Evolutionary conservation across 2,888 invertebrate species (phyloP).

Genomic region (Smittia aterrima): DNA sequence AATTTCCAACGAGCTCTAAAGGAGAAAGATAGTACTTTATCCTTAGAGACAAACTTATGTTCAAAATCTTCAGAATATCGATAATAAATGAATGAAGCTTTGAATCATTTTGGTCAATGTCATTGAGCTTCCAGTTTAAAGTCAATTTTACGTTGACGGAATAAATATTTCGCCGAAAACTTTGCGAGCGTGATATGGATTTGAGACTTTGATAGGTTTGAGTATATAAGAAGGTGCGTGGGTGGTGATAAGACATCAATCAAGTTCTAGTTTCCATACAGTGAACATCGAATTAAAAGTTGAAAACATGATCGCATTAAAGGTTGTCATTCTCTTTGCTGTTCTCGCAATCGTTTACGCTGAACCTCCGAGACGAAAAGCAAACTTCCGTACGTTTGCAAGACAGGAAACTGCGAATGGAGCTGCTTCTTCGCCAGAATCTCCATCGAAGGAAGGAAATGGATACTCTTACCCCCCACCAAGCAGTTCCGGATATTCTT

Average conservation of each 20-base stretch:
- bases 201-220: background rate
- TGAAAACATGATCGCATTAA: slow-evolving; percentile 13
- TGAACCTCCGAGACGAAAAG: slow-evolving; percentile 31
- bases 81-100: too few relatives aligned
- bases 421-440: background rate
- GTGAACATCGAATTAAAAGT: slow-evolving; percentile 10
- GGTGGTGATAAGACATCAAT: slow-evolving; percentile 37
- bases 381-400: slow-evolving; percentile 27
- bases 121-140: background rate
- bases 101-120: slow-evolving; percentile 31
- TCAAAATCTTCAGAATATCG: too few relatives aligned
- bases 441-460: background rate
- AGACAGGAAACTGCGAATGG: slow-evolving; percentile 24
- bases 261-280: slow-evolving; percentile 14
- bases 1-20: background rate
- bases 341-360: background rate
- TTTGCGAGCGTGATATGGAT: background rate
- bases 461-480: background rate
- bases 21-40: background rate
- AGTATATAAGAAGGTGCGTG: slow-evolving; percentile 30
- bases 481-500: too few relatives aligned
- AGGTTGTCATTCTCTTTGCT: slow-evolving; percentile 1
- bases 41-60: too few relatives aligned
- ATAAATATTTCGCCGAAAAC: slow-evolving; percentile 18
- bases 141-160: slow-evolving; percentile 23